Evolutionary conservation across 2,888 invertebrate genomes (phyloP).

Genomic region (Chaitophorus viminalis): DNA sequence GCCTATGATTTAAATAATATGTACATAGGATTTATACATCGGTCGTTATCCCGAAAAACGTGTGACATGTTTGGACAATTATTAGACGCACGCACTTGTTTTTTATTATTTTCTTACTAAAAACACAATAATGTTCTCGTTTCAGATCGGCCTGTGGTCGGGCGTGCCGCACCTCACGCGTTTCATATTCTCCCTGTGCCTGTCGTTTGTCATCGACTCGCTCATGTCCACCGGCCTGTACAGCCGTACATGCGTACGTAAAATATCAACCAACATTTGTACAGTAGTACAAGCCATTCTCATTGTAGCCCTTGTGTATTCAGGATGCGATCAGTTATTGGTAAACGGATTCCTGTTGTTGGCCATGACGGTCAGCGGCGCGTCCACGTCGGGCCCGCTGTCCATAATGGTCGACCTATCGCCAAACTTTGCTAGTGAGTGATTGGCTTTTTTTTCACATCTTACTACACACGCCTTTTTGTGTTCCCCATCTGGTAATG

Average conservation of each 20-base stretch:
- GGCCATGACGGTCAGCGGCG: constrained; percentile 77
- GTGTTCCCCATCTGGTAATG: too few relatives aligned
- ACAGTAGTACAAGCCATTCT: constrained; percentile 76
- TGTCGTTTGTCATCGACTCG: constrained; percentile 43
- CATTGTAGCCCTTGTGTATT: constrained; percentile 74
- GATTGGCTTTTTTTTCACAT: background rate
- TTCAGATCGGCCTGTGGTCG: constrained; percentile 64
- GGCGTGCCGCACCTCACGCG: constrained; percentile 64
- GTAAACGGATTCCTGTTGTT: constrained; percentile 76
- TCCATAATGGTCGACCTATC: constrained; percentile 81
- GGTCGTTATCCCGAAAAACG: too few relatives aligned
- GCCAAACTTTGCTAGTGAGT: constrained; percentile 76
- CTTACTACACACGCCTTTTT: too few relatives aligned
- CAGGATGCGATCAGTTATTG: constrained; percentile 72
- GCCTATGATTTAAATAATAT: too few relatives aligned
- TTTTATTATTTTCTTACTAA: background rate
- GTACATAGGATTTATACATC: too few relatives aligned
- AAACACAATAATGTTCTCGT: constrained; percentile 22
- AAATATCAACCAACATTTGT: constrained; percentile 67
- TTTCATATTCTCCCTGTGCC: constrained; percentile 63
- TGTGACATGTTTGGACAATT: too few relatives aligned
- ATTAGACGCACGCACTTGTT: background rate
- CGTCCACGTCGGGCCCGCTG: constrained; percentile 80
- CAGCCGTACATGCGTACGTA: constrained; percentile 51
- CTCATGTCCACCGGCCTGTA: constrained; percentile 50